Evolutionary conservation across 2,797 vertebrate species (phyloP).

Genomic region (Tragelaphus oryx): DNA sequence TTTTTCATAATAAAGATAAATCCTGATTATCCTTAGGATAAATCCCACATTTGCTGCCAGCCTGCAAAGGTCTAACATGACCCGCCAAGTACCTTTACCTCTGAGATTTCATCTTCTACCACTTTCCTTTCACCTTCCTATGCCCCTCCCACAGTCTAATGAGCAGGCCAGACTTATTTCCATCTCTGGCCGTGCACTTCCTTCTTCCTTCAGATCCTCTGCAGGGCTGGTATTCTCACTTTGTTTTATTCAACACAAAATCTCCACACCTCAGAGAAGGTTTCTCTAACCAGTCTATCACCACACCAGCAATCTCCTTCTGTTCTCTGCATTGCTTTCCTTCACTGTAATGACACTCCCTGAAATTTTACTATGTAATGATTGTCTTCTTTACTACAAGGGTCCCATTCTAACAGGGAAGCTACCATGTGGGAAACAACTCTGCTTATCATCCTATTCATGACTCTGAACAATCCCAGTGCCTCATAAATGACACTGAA

Average conservation of each 20-base stretch:
- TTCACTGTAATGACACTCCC: not conserved
- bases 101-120: not conserved
- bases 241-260: not conserved
- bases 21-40: not conserved
- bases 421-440: not conserved
- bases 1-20: not conserved
- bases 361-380: not conserved
- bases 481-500: not conserved
- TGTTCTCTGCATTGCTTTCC: not conserved
- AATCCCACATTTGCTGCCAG: not conserved
- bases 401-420: not conserved
- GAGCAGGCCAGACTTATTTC: not conserved
- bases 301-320: not conserved
- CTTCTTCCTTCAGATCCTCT: not conserved
- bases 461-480: not conserved
- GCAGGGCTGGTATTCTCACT: not conserved
- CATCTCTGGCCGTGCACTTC: rapidly evolving
- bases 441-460: not conserved
- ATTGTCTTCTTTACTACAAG: not conserved
- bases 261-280: not conserved
- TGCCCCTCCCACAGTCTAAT: not conserved
- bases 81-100: not conserved
- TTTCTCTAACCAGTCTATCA: not conserved
- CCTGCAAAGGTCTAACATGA: not conserved
- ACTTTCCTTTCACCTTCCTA: not conserved